Conservation (phyloP, 2,797 vertebrate species). For the Leptatherina wallacei region DNA sequence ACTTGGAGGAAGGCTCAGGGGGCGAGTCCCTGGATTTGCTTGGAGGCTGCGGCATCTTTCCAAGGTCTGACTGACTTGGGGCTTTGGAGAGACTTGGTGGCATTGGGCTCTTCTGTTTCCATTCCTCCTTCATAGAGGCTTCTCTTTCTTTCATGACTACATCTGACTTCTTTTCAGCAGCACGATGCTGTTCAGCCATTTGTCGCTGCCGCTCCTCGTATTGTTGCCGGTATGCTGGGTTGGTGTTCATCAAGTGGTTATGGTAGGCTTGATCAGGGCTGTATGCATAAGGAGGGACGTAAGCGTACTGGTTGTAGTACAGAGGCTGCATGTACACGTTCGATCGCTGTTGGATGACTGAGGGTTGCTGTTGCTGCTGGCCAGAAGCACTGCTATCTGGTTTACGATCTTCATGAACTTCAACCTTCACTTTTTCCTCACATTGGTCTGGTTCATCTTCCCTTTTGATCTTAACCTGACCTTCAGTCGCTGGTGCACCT, state of each 20-base stretch:
- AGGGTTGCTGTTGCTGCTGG: slow-evolving; percentile 93
- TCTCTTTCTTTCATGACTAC: slow-evolving; percentile 92
- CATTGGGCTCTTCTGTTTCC: slow-evolving; percentile 94
- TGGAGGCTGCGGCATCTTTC: slow-evolving; percentile 86
- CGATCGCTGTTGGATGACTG: slow-evolving; percentile 96
- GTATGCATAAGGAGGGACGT: slow-evolving; percentile 95
- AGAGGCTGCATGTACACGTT: slow-evolving; percentile 99
- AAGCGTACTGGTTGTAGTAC: slow-evolving; percentile 98
- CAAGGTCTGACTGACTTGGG: slow-evolving; percentile 91
- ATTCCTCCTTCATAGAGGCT: slow-evolving; percentile 90
- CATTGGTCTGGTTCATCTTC: slow-evolving; percentile 91
- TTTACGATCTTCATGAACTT: slow-evolving; percentile 93
- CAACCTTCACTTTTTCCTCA: slow-evolving; percentile 90
- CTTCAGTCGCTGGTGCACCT: slow-evolving; percentile 80
- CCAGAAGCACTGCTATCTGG: slow-evolving; percentile 82
- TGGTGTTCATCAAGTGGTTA: slow-evolving; percentile 93
- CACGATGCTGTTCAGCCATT: slow-evolving; percentile 90
- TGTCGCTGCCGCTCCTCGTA: slow-evolving; percentile 94
- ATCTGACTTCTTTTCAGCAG: slow-evolving; percentile 91
- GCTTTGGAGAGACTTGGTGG: slow-evolving; percentile 94
- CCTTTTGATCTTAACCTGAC: slow-evolving; percentile 91
- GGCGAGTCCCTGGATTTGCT: slow-evolving; percentile 90
- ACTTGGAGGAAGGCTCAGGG: slow-evolving; percentile 88
- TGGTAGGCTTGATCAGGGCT: slow-evolving; percentile 94
- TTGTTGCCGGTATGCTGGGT: slow-evolving; percentile 93